Conservation (phyloP, 2,113 vertebrate genomes). For the Gallinago paraguaiae region DNA sequence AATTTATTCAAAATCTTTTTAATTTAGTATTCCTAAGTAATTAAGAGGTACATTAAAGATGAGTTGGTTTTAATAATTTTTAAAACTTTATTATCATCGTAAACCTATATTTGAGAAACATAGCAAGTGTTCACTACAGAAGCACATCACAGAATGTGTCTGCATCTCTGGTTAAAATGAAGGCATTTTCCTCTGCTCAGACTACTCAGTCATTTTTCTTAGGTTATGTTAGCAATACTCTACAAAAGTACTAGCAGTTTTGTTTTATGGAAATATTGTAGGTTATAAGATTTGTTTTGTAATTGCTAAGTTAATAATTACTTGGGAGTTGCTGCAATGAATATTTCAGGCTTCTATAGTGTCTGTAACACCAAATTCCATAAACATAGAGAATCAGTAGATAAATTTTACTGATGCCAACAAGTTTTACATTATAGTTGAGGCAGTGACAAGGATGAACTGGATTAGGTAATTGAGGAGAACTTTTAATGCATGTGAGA, state of each 20-base stretch:
- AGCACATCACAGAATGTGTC: neutral
- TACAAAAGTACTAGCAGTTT: neutral
- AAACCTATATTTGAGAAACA: neutral
- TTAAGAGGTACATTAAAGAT: neutral
- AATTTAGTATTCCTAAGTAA: neutral
- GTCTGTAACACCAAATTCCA: neutral
- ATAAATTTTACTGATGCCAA: neutral
- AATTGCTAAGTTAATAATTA: neutral
- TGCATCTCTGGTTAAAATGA: neutral
- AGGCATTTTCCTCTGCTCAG: neutral
- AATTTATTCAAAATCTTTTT: neutral
- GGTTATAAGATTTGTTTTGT: neutral
- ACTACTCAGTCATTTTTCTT: neutral
- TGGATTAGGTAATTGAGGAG: neutral
- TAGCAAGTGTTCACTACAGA: neutral
- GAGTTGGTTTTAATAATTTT: neutral
- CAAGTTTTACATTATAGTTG: neutral
- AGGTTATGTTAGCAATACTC: neutral
- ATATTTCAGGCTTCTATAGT: neutral
- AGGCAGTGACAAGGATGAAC: neutral
- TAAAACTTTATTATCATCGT: neutral
- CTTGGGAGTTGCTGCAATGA: neutral
- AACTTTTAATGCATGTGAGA: neutral
- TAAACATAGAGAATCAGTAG: neutral
- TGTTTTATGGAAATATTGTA: neutral